Evolutionary conservation across 2,888 invertebrate species (phyloP).

Genomic region (Lepidochrysops patricia): DNA sequence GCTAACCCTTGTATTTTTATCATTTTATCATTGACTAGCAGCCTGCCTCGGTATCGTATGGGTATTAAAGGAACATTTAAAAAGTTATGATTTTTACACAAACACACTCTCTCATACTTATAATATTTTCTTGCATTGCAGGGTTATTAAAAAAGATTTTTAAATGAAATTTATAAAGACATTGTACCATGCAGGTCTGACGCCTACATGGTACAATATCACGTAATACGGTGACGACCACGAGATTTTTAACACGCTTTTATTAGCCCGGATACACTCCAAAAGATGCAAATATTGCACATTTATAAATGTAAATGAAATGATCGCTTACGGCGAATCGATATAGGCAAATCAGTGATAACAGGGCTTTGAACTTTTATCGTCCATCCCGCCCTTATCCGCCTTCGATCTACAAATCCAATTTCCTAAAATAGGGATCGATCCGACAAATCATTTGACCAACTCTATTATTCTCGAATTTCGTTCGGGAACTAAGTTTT

Average conservation of each 20-base stretch:
- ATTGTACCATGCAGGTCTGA: too few species aligned
- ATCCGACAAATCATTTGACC: constrained; percentile 74
- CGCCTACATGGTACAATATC: too few species aligned
- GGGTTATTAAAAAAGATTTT: too few species aligned
- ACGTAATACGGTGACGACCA: too few species aligned
- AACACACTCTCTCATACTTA: too few species aligned
- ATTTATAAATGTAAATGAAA: constrained; percentile 41
- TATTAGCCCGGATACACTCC: too few species aligned
- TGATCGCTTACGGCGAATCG: constrained; percentile 48
- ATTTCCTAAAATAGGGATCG: constrained; percentile 75
- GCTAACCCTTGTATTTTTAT: constrained; percentile 14
- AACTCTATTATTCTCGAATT: constrained; percentile 51
- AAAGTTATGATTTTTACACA: too few species aligned
- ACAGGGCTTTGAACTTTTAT: constrained; percentile 37
- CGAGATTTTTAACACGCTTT: too few species aligned
- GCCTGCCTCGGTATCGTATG: too few species aligned
- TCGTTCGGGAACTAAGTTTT: constrained; percentile 12
- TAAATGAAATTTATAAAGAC: constrained; percentile 30
- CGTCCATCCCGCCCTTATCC: constrained; percentile 41
- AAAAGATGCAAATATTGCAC: too few species aligned
- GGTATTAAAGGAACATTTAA: too few species aligned
- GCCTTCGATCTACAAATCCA: constrained; percentile 73
- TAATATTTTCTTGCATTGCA: too few species aligned
- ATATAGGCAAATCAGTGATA: constrained; percentile 71
- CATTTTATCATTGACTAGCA: background rate